A percentile compares a stretch with the other conserved stretches of the same genome.
Conservation (phyloP, 2,113 vertebrate genomes). For the Lates calcarifer region DNA sequence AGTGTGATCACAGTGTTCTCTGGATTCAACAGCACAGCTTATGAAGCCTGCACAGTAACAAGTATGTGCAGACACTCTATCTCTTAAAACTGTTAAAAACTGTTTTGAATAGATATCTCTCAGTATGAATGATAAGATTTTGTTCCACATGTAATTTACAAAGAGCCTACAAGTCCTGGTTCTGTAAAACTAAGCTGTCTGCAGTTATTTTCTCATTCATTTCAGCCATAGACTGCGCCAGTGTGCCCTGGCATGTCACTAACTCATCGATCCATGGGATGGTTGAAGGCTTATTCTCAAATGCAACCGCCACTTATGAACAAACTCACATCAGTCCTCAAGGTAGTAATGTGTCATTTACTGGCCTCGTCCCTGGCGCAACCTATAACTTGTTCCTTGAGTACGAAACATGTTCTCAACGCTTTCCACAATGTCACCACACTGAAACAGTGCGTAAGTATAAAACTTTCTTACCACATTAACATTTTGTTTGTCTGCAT, state of each 20-base stretch:
- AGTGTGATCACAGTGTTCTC: slow-evolving; percentile 65
- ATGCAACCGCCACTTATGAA: slow-evolving; percentile 43
- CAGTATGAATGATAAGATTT: background rate
- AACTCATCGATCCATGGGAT: slow-evolving; percentile 61
- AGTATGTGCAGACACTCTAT: slow-evolving; percentile 35
- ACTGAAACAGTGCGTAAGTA: slow-evolving; percentile 64
- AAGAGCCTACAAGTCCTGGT: background rate
- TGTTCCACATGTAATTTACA: background rate
- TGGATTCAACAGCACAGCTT: slow-evolving; percentile 56
- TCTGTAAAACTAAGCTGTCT: background rate
- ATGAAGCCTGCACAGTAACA: slow-evolving; percentile 52
- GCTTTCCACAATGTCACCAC: slow-evolving; percentile 16
- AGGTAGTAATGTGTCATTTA: slow-evolving; percentile 38
- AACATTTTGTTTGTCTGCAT: background rate
- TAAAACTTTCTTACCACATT: background rate
- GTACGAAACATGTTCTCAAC: background rate
- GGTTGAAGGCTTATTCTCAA: slow-evolving; percentile 54
- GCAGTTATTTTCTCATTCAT: slow-evolving; percentile 12
- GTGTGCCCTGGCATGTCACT: slow-evolving; percentile 59
- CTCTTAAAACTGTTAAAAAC: background rate
- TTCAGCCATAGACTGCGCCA: slow-evolving; percentile 69
- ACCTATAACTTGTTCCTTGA: slow-evolving; percentile 59
- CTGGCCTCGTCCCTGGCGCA: slow-evolving; percentile 65
- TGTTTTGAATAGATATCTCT: background rate
- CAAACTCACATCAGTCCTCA: accelerated